phyloP scores from a whole-genome alignment of 2,113 vertebrate species.

The Sarotherodon lohbergeri region DNA sequence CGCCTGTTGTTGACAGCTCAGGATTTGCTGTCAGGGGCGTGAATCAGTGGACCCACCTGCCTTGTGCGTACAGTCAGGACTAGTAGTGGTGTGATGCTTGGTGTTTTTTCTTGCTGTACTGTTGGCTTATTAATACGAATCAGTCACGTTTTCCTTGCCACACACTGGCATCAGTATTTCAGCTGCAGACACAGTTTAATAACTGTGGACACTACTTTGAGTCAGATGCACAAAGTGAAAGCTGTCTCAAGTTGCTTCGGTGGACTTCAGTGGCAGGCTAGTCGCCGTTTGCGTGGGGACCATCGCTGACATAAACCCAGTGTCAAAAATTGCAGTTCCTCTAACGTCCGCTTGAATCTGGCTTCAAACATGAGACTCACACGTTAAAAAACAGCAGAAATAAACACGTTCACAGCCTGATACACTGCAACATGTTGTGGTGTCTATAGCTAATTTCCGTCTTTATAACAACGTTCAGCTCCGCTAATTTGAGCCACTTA shows the following conservation, averaged over 20 bases:
- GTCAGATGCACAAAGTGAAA: not conserved
- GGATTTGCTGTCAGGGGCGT: accelerated
- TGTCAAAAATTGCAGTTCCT: not conserved
- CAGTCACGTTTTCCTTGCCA: not conserved
- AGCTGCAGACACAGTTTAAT: not conserved
- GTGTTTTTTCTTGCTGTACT: not conserved
- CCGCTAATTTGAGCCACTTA: not conserved
- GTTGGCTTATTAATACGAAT: not conserved
- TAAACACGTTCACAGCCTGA: not conserved
- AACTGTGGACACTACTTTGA: not conserved
- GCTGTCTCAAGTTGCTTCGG: not conserved
- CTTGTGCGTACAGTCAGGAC: not conserved
- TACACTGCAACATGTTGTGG: not conserved
- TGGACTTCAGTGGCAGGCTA: not conserved
- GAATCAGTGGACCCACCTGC: not conserved
- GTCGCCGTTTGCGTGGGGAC: not conserved
- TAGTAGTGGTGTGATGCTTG: not conserved
- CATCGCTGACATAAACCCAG: not conserved
- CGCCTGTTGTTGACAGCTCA: not conserved
- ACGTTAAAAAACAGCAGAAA: not conserved
- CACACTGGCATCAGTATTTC: not conserved
- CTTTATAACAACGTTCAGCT: not conserved
- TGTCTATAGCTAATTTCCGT: not conserved
- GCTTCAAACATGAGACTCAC: not conserved
- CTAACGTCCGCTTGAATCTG: not conserved